Evolutionary conservation across 2,113 vertebrate species (phyloP), one percentile per base, ranked within the genome.

Genomic region (Ctenomys sociabilis): DNA sequence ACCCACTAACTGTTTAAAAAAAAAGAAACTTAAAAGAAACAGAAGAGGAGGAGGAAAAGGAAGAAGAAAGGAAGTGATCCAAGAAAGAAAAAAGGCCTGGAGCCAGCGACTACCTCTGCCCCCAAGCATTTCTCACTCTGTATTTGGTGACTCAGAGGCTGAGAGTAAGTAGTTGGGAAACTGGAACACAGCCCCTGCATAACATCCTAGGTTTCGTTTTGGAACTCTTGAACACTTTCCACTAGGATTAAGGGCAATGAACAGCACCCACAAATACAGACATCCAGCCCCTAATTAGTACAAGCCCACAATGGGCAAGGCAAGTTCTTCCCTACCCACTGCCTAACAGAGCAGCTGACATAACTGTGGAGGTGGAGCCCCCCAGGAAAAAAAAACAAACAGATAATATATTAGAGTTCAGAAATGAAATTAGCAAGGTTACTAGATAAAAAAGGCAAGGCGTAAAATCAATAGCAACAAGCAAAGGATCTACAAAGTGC

Each of bases 321-420:
- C 45, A 66, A 61, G 37, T 30, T 7, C 52, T 7, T 7, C 45
- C 35, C 14, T 40, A 7, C 12, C 37, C 59, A 40, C 28, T 57
- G 30, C 28, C 40, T 68, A 40, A 19, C 87, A 73, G 54, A 70
- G 63, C 91, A 91, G 63, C 66, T 16, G 17, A 80, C 4, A 40
- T 24, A 61, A 61, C 2, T 40, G 1, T 40, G 2, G 57, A 85
- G 88, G 35, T 70, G 7, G 77, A 82, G 81, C 17, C 35, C 35
- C 2, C 64, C 28, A 7, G 26, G 3, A 45, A 59, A 26, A 94
- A 57, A 72, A 54, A 90, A 35, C 24, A 45, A 91, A 63, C 3
- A 91, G 59, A 70, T 63, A 35, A 96, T 77, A 37, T 19, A 78
- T 35, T 85, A 80, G 40, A 91, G 88, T 57, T 45, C 85, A 61